Percentiles rank a stretch among this genome's conserved stretches.
phyloP scores from a whole-genome alignment of 2,888 invertebrate species.

The Aporophyla nigra region DNA sequence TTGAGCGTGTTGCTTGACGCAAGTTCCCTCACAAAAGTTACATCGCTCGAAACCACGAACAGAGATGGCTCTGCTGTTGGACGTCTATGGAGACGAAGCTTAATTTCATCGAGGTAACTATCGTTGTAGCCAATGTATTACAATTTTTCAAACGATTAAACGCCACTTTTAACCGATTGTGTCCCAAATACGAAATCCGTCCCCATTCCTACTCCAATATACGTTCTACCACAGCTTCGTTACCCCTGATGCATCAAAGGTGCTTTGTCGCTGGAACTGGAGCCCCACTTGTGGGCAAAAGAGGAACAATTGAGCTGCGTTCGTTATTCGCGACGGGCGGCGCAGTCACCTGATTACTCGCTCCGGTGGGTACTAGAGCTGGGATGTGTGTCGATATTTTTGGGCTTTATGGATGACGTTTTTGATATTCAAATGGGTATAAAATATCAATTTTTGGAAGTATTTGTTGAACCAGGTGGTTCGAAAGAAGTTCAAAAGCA shows the following conservation, averaged over 20 bases:
- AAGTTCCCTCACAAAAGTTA: too few relatives aligned
- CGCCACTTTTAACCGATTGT: background rate
- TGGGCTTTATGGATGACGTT: background rate
- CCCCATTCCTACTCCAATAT: background rate
- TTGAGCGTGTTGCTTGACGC: too few relatives aligned
- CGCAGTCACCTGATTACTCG: conserved; percentile 84
- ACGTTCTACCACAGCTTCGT: conserved; percentile 27
- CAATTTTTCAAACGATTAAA: background rate
- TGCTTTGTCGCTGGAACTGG: conserved; percentile 62
- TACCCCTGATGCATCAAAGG: conserved; percentile 46
- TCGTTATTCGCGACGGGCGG: conserved; percentile 81
- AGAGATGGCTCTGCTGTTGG: too few relatives aligned
- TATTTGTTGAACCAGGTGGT: too few relatives aligned
- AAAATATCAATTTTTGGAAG: background rate
- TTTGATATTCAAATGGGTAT: background rate
- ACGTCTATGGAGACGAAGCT: too few relatives aligned
- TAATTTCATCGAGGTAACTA: too few relatives aligned
- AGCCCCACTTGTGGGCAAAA: conserved; percentile 64
- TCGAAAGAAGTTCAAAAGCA: too few relatives aligned
- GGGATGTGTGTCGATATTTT: conserved; percentile 47
- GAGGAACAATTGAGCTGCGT: conserved; percentile 78
- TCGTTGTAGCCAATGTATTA: background rate
- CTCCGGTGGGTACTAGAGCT: conserved; percentile 73
- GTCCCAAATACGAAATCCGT: background rate
- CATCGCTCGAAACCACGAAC: too few relatives aligned